Evolutionary conservation across 1,140 invertebrate species (phyloP).

Genomic region (Potamilus streckersoni): DNA sequence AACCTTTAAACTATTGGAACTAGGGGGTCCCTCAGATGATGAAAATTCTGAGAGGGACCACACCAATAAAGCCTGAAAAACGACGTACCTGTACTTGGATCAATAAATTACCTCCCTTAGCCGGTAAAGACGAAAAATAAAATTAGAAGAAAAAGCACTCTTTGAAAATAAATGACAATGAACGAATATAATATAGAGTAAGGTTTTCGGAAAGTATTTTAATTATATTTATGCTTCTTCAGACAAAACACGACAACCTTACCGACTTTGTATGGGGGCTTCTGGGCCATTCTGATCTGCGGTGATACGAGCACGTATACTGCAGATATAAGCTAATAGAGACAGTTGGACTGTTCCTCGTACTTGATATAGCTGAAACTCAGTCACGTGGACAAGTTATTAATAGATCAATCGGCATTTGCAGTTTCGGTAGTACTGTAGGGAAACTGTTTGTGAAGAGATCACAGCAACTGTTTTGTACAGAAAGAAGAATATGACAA

Average conservation of each 20-base stretch:
- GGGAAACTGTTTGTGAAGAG: too few species aligned
- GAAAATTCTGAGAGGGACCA: too few species aligned
- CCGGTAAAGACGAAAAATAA: too few species aligned
- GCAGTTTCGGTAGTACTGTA: too few species aligned
- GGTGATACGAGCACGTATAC: background rate
- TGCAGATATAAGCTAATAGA: constrained; percentile 5
- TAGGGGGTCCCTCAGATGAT: too few species aligned
- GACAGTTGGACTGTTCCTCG: background rate
- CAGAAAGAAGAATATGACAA: too few species aligned
- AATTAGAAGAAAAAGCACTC: background rate
- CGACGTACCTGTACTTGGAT: too few species aligned
- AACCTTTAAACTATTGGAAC: too few species aligned
- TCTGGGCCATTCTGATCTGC: constrained; percentile 41
- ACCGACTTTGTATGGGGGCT: constrained; percentile 57
- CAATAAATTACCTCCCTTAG: too few species aligned
- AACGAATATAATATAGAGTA: background rate
- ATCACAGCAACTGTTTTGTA: too few species aligned
- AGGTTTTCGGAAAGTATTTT: background rate
- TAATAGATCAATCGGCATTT: too few species aligned
- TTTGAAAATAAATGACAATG: background rate
- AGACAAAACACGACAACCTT: constrained; percentile 21
- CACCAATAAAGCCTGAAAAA: too few species aligned
- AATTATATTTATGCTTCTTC: background rate
- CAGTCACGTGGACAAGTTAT: constrained; percentile 13
- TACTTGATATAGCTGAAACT: constrained; percentile 8